Percentiles rank a stretch among this genome's conserved stretches.
Evolutionary conservation across 2,888 invertebrate species (phyloP).

Genomic region (Drosophila neotestacea): DNA sequence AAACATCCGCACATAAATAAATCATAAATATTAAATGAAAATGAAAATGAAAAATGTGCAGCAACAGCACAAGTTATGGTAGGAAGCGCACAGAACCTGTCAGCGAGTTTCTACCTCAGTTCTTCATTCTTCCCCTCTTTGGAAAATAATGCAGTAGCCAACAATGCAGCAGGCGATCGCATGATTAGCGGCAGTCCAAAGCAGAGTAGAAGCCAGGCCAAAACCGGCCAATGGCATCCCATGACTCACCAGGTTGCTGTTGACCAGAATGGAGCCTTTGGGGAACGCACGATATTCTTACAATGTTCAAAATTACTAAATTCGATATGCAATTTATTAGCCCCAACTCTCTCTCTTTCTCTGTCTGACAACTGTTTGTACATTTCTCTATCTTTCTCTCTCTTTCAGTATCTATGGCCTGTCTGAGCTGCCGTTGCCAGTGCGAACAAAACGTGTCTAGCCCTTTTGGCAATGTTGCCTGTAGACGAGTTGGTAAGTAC

Average conservation of each 20-base stretch:
- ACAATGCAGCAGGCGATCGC: conserved; percentile 69
- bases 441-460: conserved; percentile 40
- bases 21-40: conserved; percentile 82
- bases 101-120: conserved; percentile 52
- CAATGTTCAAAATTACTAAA: conserved; percentile 74
- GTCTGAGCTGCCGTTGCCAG: conserved; percentile 8
- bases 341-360: conserved; percentile 11
- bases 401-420: not conserved
- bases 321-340: conserved; percentile 78
- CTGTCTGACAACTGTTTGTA: not conserved
- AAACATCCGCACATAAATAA: conserved; percentile 81
- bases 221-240: conserved; percentile 10
- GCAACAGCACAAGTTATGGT: conserved; percentile 41
- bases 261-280: conserved; percentile 39
- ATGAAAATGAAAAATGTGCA: conserved; percentile 76
- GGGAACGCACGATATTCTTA: conserved; percentile 69
- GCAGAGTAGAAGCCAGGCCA: conserved; percentile 19
- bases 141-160: conserved; percentile 56
- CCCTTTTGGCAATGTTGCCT: conserved; percentile 54
- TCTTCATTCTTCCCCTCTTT: not conserved
- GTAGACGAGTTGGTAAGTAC: conserved; percentile 63
- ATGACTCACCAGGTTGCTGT: conserved; percentile 31
- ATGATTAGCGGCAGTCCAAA: conserved; percentile 72
- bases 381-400: not conserved
- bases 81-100: conserved; percentile 77